Base-by-base conservation (phyloP, 2,113 vertebrate genomes). In the Gymnarchus niloticus region DNA sequence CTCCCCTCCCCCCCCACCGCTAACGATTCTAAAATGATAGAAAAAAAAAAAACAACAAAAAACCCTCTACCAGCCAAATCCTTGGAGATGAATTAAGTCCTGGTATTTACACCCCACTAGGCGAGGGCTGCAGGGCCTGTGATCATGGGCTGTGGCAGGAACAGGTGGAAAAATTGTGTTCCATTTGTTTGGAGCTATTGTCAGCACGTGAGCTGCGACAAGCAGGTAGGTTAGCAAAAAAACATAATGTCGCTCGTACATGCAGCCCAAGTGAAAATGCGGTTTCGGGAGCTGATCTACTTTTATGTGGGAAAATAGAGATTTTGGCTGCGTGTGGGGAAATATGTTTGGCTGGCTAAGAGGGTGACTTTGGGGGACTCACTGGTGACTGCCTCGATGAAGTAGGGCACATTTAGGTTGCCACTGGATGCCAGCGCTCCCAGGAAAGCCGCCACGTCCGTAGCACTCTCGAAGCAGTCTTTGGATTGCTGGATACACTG, bases 21-120 rank as follows among this genome's bases (percentile, higher is more conserved):
- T 97, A 97, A 99, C 96, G 97, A 97, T 98, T 98, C 94, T 94
- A 95, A 96, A 97, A 96, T 96, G 93, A 95, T 94, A 94, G 94
- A 94, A 94, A 94, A 95, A 95, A 94, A 94, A n/a, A n/a, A n/a
- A n/a, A n/a, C n/a, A n/a, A n/a, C n/a, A n/a, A n/a, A n/a, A n/a
- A n/a, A n/a, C n/a, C n/a, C 94, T 93, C 91, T 92, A 77, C 92
- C 92, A 94, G 92, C 91, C 92, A 93, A 93, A 94, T 93, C 94
- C 94, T 95, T 89, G 89, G 94, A 95, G 95, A 95, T 94, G 91
- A 92, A 89, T 94, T 95, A 95, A 95, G 93, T 94, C 94, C 94
- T 92, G 93, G 92, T 94, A 93, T 94, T 73, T 94, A 94, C 92
- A 93, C 93, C 91, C 92, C 91, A 91, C 85, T 89, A 92, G 93